Base-by-base conservation (phyloP, 2,888 invertebrate genomes). In the Eueremaeus valkanovi region DNA sequence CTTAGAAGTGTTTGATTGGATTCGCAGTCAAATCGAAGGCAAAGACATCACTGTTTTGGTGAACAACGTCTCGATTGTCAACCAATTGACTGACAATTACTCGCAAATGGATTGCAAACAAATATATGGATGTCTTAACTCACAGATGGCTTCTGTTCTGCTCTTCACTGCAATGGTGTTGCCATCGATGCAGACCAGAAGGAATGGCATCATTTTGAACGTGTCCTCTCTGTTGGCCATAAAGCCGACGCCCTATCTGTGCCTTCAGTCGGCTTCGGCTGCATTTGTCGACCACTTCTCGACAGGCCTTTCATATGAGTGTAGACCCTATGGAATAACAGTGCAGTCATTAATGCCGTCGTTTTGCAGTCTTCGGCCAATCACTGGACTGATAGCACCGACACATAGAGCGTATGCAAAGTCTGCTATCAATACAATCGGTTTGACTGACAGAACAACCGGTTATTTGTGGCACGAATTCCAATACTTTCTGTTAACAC, bases 251-350 rank as follows among this genome's bases (percentile, higher is more conserved):
- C 74, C 74, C 21, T 29, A 74, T 16, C 16, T 49, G 63, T 24
- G 36, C 2, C 29, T 58, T n/a, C 36, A 74, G 13, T 74, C 74
- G 18, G 74, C 63, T 11, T 66, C 68, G 18, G 68, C 68, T n/a
- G 74, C 63, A 45, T 74, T 74, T 33, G 61, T 63, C 6, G 63
- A 61, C 21, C 68, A 24, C 24, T 74, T 74, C 31, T 74, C 74
- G 27, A 58, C 21, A 5, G 66, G 21, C 8, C 49, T 74, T 24
- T 33, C 63, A 18, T 42, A 68, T 24, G 74, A 74, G 24, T 74
- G 36, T 27, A 68, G 36, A 49, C 1, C 42, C 3, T 68, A 74
- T n/a, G 74, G 74, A 40, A 29, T 74, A 9, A 31, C 27, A 3
- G 33, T 74, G 6, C 74, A 74, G 16, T 63, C 63, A 31, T 13